Conservation (phyloP, 1,140 invertebrate genomes). For the Agraylea sexmaculata region DNA sequence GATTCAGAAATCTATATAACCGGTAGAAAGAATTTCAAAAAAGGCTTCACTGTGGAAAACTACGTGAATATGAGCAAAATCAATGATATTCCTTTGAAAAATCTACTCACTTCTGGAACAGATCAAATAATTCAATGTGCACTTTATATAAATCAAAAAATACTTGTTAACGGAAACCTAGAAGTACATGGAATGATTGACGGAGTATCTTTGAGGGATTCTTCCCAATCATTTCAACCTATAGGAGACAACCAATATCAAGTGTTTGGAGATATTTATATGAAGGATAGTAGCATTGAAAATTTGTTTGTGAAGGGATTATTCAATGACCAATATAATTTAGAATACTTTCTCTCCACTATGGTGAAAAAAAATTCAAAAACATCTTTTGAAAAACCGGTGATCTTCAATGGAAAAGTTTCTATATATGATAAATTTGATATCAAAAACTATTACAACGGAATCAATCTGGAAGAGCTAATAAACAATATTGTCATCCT, state of each 20-base stretch:
- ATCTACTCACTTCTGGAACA: slow-evolving; percentile 10
- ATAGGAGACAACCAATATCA: slow-evolving; percentile 12
- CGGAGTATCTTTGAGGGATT: slow-evolving; percentile 5
- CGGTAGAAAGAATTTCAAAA: slow-evolving; percentile 15
- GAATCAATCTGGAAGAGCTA: slow-evolving; percentile 8
- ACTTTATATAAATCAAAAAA: slow-evolving; percentile 10
- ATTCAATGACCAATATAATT: slow-evolving; percentile 11
- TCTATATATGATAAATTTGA: slow-evolving; percentile 9
- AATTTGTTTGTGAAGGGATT: slow-evolving; percentile 14
- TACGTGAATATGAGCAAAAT: slow-evolving; percentile 11
- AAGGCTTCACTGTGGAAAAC: slow-evolving; percentile 9
- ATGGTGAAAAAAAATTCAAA: slow-evolving; percentile 2
- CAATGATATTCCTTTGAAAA: slow-evolving; percentile 10
- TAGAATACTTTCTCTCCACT: slow-evolving; percentile 11
- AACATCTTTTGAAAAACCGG: slow-evolving; percentile 15
- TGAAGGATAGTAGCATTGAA: slow-evolving; percentile 12
- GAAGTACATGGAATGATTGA: slow-evolving; percentile 9
- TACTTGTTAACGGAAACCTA: slow-evolving; percentile 11
- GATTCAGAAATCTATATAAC: slow-evolving; percentile 12
- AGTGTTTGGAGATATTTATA: slow-evolving; percentile 13
- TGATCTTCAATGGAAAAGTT: slow-evolving; percentile 11
- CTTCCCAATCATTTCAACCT: slow-evolving; percentile 11
- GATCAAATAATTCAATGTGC: slow-evolving; percentile 13
- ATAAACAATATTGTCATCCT: slow-evolving; percentile 13
- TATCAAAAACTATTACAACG: slow-evolving; percentile 12